These are phyloP conservation scores for Chalcis sispes DNA, from an alignment of 2,888 invertebrate species.

Conservation along the genomic window DNA sequence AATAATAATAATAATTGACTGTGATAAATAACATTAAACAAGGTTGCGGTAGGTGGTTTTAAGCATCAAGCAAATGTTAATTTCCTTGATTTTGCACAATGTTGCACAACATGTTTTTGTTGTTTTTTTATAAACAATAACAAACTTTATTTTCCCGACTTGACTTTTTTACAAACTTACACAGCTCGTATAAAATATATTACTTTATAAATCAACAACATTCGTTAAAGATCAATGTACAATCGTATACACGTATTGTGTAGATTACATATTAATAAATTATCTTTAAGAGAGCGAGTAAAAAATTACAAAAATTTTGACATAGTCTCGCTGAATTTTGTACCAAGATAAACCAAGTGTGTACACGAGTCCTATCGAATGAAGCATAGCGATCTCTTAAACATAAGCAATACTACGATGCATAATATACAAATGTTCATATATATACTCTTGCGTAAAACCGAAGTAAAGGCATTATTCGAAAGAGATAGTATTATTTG, in stretches of 20 bases:
- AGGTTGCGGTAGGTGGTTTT: background rate
- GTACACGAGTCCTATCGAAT: too few species aligned
- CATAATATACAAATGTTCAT: too few species aligned
- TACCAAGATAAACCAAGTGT: too few species aligned
- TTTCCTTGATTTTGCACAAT: background rate
- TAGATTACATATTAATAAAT: background rate
- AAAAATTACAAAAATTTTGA: background rate
- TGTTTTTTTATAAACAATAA: constrained; percentile 15
- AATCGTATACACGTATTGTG: background rate
- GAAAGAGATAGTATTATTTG: too few species aligned
- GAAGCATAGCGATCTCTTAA: too few species aligned
- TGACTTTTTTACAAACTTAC: constrained; percentile 15
- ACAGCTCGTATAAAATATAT: constrained; percentile 18
- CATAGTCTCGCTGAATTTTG: too few species aligned
- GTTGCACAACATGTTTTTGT: background rate
- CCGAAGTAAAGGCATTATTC: too few species aligned
- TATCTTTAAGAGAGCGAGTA: background rate
- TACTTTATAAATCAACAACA: constrained; percentile 18
- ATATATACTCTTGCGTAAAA: too few species aligned
- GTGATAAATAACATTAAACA: background rate
- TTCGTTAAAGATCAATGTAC: constrained; percentile 5
- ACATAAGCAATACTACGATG: too few species aligned
- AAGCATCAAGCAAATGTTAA: background rate
- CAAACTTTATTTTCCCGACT: constrained; percentile 33
- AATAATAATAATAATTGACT: too few species aligned